Conservation (phyloP, 2,113 vertebrate genomes). For the Oncorhynchus nerka region DNA sequence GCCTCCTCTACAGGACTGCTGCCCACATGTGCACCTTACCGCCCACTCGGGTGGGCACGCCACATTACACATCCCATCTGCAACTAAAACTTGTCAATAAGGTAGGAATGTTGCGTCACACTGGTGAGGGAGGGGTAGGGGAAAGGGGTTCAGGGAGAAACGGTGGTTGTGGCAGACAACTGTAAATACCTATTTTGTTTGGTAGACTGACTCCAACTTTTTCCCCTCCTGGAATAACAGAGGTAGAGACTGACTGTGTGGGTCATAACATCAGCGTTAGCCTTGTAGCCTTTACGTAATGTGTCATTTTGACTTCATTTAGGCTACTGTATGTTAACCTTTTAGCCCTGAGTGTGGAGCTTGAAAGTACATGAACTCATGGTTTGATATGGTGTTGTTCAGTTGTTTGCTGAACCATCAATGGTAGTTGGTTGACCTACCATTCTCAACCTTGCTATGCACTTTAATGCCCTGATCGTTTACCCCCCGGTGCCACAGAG, state of each 20-base stretch:
- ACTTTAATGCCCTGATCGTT: too few species aligned
- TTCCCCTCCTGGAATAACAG: conserved; percentile 10
- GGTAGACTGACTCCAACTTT: not conserved
- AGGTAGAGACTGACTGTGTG: not conserved
- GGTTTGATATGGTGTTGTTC: too few species aligned
- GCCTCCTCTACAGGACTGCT: conserved; percentile 50
- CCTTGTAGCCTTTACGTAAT: not conserved
- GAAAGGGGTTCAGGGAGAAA: conserved; percentile 4
- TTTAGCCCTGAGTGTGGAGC: too few species aligned
- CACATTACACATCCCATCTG: conserved; percentile 54
- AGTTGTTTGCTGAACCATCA: too few species aligned
- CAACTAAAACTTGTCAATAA: conserved; percentile 65
- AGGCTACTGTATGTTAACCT: too few species aligned
- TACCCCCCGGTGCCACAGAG: not conserved
- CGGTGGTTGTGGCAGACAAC: not conserved
- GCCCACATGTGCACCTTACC: conserved; percentile 66
- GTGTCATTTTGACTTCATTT: too few species aligned
- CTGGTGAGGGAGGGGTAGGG: conserved; percentile 8
- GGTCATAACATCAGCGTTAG: not conserved
- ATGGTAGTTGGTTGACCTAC: too few species aligned
- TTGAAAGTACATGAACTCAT: too few species aligned
- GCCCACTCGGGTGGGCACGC: conserved; percentile 21
- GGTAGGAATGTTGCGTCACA: conserved; percentile 48
- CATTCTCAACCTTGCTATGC: too few species aligned
- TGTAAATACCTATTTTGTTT: conserved; percentile 28